Base-by-base conservation (phyloP, 2,113 vertebrate species). In the Plotosus lineatus region DNA sequence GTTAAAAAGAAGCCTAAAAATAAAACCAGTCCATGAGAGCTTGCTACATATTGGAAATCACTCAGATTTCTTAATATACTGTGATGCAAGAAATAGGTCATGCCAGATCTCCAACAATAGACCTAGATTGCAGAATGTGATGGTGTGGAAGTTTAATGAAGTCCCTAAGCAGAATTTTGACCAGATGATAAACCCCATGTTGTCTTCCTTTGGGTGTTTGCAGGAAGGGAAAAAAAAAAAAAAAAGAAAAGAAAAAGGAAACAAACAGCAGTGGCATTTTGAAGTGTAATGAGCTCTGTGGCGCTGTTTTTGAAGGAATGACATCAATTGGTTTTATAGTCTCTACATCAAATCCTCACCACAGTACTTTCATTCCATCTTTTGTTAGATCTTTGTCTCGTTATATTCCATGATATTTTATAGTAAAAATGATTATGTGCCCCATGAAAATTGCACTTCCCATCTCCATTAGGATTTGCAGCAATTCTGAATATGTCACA, bases 221-320 rank as follows among this genome's bases (percentile, higher is more conserved):
- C n/a, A 23, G 68, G 78, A 78, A 73, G 38, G 60, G 63, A 56
- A 69, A 42, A 73, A 44, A 61, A 68, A 56, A 69, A 42, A 51
- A 9, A 21, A 60, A 4, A 4, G 2, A 19, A 5, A 42, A 14
- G 5, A n/a, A n/a, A n/a, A n/a, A n/a, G n/a, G n/a, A n/a, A n/a
- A n/a, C 26, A 60, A 1, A 15, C 56, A 63, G 36, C 74, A 83
- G 83, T 66, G 77, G 75, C 79, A 90, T 91, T 90, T 90, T 86
- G 84, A 91, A 90, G 86, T 85, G 79, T 89, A 91, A 92, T 90
- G 87, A 90, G 88, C 86, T 87, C 68, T 1, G 80, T 82, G 79
- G 63, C 21, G 56, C 81, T 51, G 81, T 78, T 83, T 84, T 79
- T 78, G 56, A 80, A 78, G 75, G 79, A 71, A 86, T 84, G 73